These are phyloP conservation scores for Mormyrus lacerda DNA, from an alignment of 2,113 vertebrate genomes.

Conservation along the genomic window DNA sequence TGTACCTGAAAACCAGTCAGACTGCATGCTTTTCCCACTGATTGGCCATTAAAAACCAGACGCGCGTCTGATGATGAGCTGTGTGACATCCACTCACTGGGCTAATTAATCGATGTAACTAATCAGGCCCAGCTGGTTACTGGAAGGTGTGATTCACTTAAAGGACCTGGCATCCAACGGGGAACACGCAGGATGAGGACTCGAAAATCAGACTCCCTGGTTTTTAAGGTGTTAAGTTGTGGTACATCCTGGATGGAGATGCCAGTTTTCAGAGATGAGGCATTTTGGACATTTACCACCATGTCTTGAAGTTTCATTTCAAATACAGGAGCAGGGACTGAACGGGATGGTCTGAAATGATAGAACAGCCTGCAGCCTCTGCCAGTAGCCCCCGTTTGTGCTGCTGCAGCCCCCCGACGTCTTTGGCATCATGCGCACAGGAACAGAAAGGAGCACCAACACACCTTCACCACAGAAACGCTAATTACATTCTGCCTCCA, in stretches of 20 bases:
- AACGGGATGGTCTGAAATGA: not conserved
- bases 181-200: not conserved
- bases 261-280: not conserved
- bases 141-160: constrained; percentile 3
- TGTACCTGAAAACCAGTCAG: not conserved
- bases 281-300: not conserved
- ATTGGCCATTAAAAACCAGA: not conserved
- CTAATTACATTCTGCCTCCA: not conserved
- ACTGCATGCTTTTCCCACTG: not conserved
- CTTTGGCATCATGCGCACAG: not conserved
- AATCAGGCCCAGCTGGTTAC: constrained; percentile 1
- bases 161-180: not conserved
- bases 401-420: not conserved
- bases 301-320: not conserved
- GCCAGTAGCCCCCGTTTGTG: not conserved
- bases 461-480: not conserved
- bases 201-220: not conserved
- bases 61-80: not conserved
- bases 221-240: not conserved
- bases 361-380: not conserved
- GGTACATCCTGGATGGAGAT: not conserved
- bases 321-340: not conserved
- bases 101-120: constrained; percentile 8
- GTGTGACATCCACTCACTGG: not conserved
- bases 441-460: not conserved